These are phyloP conservation scores for Malachius bipustulatus DNA, from an alignment of 2,888 invertebrate species.

Conservation along the genomic window DNA sequence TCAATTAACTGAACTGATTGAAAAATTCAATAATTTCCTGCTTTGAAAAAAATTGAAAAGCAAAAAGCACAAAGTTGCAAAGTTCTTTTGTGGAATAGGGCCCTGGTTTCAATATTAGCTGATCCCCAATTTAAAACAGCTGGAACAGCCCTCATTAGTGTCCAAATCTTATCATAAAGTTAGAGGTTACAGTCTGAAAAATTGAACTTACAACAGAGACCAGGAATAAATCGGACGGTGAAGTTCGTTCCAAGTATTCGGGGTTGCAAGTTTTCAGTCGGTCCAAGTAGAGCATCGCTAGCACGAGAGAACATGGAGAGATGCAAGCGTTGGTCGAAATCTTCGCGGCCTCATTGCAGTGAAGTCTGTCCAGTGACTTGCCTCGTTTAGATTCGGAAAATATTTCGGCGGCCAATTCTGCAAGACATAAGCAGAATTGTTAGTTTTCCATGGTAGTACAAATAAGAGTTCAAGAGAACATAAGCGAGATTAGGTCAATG, in stretches of 20 bases:
- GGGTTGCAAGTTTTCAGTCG: conserved; percentile 71
- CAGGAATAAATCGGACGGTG: conserved; percentile 87
- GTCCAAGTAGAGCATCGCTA: conserved; percentile 89
- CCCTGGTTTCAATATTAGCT: too few relatives aligned
- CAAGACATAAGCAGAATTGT: too few relatives aligned
- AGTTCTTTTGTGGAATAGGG: too few relatives aligned
- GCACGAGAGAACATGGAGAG: conserved; percentile 83
- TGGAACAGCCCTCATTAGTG: too few relatives aligned
- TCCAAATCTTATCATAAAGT: conserved; percentile 1
- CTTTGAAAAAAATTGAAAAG: too few relatives aligned
- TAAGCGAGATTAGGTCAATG: too few relatives aligned
- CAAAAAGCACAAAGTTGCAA: too few relatives aligned
- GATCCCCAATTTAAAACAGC: too few relatives aligned
- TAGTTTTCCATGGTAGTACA: too few relatives aligned
- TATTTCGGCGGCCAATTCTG: conserved; percentile 73
- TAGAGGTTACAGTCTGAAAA: not conserved
- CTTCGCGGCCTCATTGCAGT: conserved; percentile 62
- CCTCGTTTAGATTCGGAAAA: conserved; percentile 70
- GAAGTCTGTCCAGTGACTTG: conserved; percentile 63
- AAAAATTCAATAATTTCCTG: too few relatives aligned
- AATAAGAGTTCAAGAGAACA: too few relatives aligned
- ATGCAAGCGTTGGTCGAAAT: conserved; percentile 71
- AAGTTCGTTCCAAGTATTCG: conserved; percentile 68
- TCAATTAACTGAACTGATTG: too few relatives aligned
- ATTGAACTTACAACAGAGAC: conserved; percentile 69